A percentile compares a stretch with the other conserved stretches of the same genome.
phyloP scores from a whole-genome alignment of 2,888 invertebrate species.

The Sminthurinus aureus region DNA sequence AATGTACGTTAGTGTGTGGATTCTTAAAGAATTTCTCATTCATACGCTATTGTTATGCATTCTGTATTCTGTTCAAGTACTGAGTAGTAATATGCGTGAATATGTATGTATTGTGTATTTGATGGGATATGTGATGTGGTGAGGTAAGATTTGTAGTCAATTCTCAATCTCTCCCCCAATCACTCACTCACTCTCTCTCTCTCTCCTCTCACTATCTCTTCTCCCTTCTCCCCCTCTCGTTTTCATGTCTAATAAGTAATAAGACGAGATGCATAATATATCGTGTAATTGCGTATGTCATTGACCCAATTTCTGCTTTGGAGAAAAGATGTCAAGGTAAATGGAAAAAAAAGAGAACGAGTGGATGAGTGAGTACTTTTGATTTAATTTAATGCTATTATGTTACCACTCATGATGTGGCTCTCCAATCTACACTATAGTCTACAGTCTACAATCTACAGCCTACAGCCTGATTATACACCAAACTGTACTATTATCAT shows the following conservation, averaged over 20 bases:
- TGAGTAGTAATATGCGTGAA: background rate
- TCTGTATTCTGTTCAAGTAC: no score
- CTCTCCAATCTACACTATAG: background rate
- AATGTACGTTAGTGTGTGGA: no score
- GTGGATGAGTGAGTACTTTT: constrained; percentile 34
- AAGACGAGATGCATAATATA: constrained; percentile 31
- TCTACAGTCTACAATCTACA: background rate
- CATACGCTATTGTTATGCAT: background rate
- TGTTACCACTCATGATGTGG: no score
- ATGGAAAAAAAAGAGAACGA: constrained; percentile 37
- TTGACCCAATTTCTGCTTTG: constrained; percentile 60
- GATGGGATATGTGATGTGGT: background rate
- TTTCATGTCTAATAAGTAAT: no score
- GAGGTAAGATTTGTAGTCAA: background rate
- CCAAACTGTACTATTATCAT: background rate
- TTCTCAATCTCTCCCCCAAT: background rate
- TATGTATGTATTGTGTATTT: background rate
- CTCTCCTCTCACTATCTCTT: background rate
- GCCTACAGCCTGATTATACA: background rate
- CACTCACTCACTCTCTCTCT: constrained; percentile 4
- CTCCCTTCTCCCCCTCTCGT: background rate
- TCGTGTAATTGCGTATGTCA: constrained; percentile 53
- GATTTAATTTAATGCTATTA: constrained; percentile 32
- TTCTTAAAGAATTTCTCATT: background rate
- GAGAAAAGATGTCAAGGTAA: constrained; percentile 60